Evolutionary conservation across 2,888 invertebrate species (phyloP).

Genomic region (Subacronicta megacephala): DNA sequence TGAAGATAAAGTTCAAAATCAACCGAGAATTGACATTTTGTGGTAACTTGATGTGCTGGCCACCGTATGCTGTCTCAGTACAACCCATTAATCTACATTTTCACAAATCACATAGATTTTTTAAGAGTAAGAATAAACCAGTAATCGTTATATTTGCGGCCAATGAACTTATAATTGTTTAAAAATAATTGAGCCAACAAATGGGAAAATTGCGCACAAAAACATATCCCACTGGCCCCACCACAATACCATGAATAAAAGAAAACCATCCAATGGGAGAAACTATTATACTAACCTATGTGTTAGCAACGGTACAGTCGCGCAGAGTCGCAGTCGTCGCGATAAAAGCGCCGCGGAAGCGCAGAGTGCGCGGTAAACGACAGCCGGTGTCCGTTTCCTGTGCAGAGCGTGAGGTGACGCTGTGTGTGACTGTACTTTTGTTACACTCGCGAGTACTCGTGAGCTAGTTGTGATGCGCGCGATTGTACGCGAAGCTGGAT

Average conservation of each 20-base stretch:
- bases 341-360: slow-evolving; percentile 60
- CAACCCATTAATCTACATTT: too few relatives aligned
- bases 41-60: too few relatives aligned
- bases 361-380: slow-evolving; percentile 62
- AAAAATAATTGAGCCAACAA: background rate
- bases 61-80: too few relatives aligned
- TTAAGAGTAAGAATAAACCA: too few relatives aligned
- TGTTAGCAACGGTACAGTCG: slow-evolving; percentile 40
- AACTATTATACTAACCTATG: slow-evolving; percentile 49
- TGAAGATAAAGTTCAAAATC: too few relatives aligned
- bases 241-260: slow-evolving; percentile 30
- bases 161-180: too few relatives aligned
- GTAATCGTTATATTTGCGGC: too few relatives aligned
- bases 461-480: slow-evolving; percentile 36
- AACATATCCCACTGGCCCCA: slow-evolving; percentile 4
- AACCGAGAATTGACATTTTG: too few relatives aligned
- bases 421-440: slow-evolving; percentile 56
- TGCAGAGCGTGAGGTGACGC: slow-evolving; percentile 53
- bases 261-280: slow-evolving; percentile 36
- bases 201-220: background rate
- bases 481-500: slow-evolving; percentile 34
- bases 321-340: slow-evolving; percentile 36
- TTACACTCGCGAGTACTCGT: slow-evolving; percentile 11
- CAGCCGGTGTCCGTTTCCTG: slow-evolving; percentile 67
- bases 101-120: too few relatives aligned